phyloP scores from a whole-genome alignment of 2,113 vertebrate species.

The Petaurus breviceps region DNA sequence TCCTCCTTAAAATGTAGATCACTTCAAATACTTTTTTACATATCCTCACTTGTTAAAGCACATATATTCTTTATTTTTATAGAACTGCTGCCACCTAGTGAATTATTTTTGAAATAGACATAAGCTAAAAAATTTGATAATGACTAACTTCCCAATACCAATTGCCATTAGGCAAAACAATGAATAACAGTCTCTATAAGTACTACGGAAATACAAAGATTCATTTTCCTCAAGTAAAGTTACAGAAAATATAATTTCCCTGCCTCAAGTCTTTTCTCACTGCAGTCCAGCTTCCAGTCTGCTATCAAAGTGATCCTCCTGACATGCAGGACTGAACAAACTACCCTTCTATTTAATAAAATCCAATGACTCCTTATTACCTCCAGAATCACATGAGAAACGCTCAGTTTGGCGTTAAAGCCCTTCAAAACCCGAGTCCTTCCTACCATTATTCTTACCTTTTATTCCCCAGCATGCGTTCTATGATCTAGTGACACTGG shows the following conservation, averaged over 20 bases:
- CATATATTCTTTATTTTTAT: slow-evolving; percentile 34
- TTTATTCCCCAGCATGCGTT: background rate
- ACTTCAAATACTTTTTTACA: background rate
- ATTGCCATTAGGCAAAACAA: background rate
- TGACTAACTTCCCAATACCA: background rate
- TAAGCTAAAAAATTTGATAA: slow-evolving; percentile 20
- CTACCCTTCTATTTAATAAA: background rate
- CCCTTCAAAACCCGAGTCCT: background rate
- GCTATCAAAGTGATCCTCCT: background rate
- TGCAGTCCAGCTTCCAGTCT: background rate
- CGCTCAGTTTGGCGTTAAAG: background rate
- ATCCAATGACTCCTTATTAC: background rate
- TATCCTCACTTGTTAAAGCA: background rate
- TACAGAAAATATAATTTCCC: background rate
- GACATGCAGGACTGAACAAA: background rate
- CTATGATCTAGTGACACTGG: background rate
- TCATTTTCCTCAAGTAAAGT: background rate
- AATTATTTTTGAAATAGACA: slow-evolving; percentile 48
- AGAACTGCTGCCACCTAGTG: slow-evolving; percentile 74
- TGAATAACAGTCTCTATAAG: background rate
- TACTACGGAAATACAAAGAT: background rate
- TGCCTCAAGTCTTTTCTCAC: background rate
- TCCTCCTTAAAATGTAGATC: slow-evolving; percentile 47
- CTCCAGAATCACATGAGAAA: background rate
- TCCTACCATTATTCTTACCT: background rate